Base-by-base conservation (phyloP, 2,888 invertebrate species). In the Lithophane ornitopus region DNA sequence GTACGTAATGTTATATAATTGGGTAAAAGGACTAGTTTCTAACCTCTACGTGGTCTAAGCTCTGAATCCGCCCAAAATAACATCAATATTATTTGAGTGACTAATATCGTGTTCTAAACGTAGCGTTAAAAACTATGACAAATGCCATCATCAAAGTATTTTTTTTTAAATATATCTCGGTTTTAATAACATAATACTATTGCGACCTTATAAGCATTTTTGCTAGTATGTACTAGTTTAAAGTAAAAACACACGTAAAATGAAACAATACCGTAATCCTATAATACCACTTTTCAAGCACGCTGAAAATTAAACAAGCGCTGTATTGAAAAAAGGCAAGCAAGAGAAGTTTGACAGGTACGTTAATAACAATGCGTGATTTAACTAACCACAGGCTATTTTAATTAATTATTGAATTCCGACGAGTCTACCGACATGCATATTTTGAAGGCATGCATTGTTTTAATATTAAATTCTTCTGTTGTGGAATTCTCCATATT, bases 361-460 rank as follows among this genome's bases (percentile, higher is more conserved):
- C 62, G 71, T 75, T 77, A 80, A 77, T 73, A 78, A 76, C 58
- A 59, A 62, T 76, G 68, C 76, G 80, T 78, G 59, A 80, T 83
- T 82, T 80, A 81, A 89, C 83, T 80, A 86, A 71, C 70, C 70
- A 69, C 59, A 34, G 66, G 72, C 77, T 78, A 82, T 83, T 82
- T 81, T 80, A 86, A 83, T 86, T 78, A 79, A 85, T 66, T 63
- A 49, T 78, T 49, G 52, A 67, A 61, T 77, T 76, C 70, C 49
- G 77, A 74, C 67, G 63, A 67, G 44, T 62, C 34, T 70, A 58
- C 66, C 12, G 39, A 58, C 44, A 39, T 71, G 56, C 78, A 76
- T 78, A 67, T 75, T 85, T 85, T 39, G 44, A 73, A 62, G 28
- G 58, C 62, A 80, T 70, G 81, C 71, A 70, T 74, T 63, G 59